Percentiles rank a stretch among this genome's conserved stretches.
Conservation (phyloP, 2,797 vertebrate genomes). For the Alauda arvensis region DNA sequence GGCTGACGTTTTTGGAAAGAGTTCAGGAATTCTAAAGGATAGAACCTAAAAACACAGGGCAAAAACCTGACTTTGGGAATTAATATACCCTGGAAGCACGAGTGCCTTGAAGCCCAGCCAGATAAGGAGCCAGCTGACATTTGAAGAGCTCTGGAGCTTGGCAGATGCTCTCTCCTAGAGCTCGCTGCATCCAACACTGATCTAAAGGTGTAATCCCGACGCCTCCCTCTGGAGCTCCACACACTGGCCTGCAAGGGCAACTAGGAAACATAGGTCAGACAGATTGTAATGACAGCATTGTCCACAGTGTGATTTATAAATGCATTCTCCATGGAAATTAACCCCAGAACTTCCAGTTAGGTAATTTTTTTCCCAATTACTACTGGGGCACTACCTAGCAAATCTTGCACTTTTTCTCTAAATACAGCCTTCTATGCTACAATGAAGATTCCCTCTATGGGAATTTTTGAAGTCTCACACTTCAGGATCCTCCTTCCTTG, state of each 20-base stretch:
- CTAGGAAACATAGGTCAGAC: neutral
- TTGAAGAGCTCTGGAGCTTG: neutral
- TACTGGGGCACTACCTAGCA: neutral
- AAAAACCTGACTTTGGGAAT: neutral
- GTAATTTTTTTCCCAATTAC: rapidly evolving
- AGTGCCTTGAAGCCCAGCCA: neutral
- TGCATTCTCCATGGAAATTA: neutral
- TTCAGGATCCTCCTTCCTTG: neutral
- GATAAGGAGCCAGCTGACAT: constrained; percentile 2
- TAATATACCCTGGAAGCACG: neutral
- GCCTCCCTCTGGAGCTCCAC: neutral
- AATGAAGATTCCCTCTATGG: neutral
- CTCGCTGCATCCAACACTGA: neutral
- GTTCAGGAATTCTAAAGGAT: constrained; percentile 34
- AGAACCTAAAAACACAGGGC: constrained; percentile 7
- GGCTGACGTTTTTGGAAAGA: constrained; percentile 21
- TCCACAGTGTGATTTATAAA: neutral
- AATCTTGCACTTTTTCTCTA: neutral
- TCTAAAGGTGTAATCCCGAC: neutral
- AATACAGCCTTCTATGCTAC: neutral
- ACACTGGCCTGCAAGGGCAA: neutral
- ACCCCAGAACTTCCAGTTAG: neutral
- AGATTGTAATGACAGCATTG: neutral
- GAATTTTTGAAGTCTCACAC: neutral
- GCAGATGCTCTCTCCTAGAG: neutral